Conservation (phyloP, 1,140 invertebrate species). For the Melipona quadrifasciata region DNA sequence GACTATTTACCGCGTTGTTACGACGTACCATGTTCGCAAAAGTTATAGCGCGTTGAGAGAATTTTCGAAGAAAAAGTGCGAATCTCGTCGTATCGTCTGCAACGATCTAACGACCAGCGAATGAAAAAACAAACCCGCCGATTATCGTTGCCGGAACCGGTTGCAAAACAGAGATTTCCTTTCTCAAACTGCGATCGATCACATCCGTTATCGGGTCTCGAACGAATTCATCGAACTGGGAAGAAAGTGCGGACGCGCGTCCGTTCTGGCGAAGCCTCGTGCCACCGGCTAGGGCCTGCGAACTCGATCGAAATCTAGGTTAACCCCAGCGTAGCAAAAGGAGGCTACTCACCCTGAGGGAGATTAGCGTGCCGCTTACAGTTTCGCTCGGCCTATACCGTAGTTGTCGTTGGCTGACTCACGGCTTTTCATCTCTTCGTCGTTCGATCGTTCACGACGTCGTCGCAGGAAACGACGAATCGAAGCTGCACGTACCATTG, state of each 20-base stretch:
- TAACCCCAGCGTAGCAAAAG: background rate
- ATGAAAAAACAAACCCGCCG: background rate
- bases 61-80: too few relatives aligned
- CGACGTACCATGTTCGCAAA: too few relatives aligned
- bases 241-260: background rate
- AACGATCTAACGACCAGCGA: background rate
- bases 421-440: background rate
- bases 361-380: background rate
- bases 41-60: too few relatives aligned
- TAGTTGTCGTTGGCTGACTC: background rate
- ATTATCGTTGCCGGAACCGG: background rate
- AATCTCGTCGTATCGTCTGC: background rate
- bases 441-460: background rate
- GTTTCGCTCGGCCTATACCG: background rate
- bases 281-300: background rate
- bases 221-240: background rate
- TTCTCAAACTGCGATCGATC: background rate
- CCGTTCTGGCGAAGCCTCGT: background rate
- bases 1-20: too few relatives aligned
- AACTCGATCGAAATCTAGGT: conserved; percentile 24
- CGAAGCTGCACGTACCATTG: too few relatives aligned
- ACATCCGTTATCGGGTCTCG: background rate
- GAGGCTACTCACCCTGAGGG: background rate
- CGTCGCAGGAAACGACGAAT: background rate
- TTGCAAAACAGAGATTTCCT: background rate